Evolutionary conservation across 2,113 vertebrate genomes (phyloP), one percentile per base, ranked within the genome.

Genomic region (Rhinogobius similis): DNA sequence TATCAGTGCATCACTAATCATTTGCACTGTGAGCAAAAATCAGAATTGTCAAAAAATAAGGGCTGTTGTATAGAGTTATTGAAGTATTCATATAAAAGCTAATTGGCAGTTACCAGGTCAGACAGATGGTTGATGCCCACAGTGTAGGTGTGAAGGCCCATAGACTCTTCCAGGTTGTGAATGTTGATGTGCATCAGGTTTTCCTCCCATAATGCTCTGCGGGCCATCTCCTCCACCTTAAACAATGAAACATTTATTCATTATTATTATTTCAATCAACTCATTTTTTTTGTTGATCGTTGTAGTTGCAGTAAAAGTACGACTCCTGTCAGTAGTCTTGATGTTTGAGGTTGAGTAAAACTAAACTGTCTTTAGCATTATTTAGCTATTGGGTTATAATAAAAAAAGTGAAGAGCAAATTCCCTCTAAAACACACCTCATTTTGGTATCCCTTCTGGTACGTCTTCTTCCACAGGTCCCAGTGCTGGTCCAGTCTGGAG

Each of bases 61-160:
- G 38, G 10, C 9, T 39, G 1, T 8, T 11, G 4, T 39, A 1
- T 39, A 1, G 38, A 39, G 10, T 32, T 32, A 4, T 48, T 20
- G 1, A 50, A n/a, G 20, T 2, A 20, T 10, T 50, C 2, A n/a
- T n/a, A 21, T 48, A 10, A 50, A n/a, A 50, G 7, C 3, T 46
- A 46, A 46, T 52, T 2, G 23, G 1, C 3, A 13, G 86, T 83
- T 76, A 93, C 92, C 91, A 95, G 78, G 85, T 98, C 97, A 48
- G 83, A 96, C 82, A 97, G 83, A 87, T 94, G 90, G 91, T 98
- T 98, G 95, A 98, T 96, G 29, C 80, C 84, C 43, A 98, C 83
- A 0, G 94, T 84, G 50, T 95, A 97, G 20, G 93, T 93, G 68
- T 93, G 95, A 21, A 96, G 79, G 18, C 95, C 97, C 94, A 98